phyloP scores from a whole-genome alignment of 2,113 vertebrate genomes.

The Catharus bicknelli region DNA sequence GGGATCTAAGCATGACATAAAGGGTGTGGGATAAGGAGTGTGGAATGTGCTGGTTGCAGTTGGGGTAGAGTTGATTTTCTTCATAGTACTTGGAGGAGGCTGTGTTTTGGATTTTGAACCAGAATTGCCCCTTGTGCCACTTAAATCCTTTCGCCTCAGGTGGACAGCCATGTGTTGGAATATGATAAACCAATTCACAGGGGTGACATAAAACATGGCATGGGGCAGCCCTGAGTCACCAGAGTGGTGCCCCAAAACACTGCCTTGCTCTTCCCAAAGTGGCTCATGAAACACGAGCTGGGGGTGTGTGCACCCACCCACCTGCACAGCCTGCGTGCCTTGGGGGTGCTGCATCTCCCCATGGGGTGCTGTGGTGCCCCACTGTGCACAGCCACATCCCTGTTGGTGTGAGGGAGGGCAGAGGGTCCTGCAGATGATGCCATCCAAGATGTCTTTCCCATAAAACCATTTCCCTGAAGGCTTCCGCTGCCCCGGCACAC shows the following conservation, averaged over 20 bases:
- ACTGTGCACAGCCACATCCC: background rate
- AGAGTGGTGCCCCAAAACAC: background rate
- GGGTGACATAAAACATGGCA: background rate
- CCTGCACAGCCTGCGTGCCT: fast-evolving
- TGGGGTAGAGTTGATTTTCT: background rate
- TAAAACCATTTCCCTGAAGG: background rate
- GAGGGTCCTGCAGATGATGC: fast-evolving
- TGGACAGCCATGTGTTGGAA: fast-evolving
- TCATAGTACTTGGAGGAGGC: background rate
- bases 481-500: fast-evolving
- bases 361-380: fast-evolving
- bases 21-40: background rate
- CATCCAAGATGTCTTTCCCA: background rate
- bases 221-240: background rate
- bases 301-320: background rate
- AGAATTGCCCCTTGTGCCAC: background rate
- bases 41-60: background rate
- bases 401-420: fast-evolving
- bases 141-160: background rate
- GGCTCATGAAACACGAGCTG: fast-evolving
- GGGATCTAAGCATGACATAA: background rate
- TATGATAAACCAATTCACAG: background rate
- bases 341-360: fast-evolving
- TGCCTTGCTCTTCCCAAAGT: fast-evolving
- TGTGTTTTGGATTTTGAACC: background rate